These are phyloP conservation scores for Parnassius glacialis DNA, from an alignment of 2,888 invertebrate genomes.

Conservation along the genomic window DNA sequence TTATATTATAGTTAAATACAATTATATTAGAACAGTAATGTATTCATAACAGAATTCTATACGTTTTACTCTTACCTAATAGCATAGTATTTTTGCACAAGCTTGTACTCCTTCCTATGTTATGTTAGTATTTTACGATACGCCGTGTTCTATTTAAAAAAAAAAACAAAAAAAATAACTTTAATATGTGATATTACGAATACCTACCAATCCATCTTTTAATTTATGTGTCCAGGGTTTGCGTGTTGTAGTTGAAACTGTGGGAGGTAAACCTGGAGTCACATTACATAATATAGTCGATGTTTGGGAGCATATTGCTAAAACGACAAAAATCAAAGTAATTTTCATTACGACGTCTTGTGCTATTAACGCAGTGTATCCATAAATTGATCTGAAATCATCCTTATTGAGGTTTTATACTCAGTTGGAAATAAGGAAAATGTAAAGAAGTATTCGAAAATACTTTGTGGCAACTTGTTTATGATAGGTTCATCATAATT, in stretches of 20 bases:
- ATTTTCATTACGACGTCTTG: conserved; percentile 11
- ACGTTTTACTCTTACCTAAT: too few relatives aligned
- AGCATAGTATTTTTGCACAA: too few relatives aligned
- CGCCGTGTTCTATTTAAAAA: background rate
- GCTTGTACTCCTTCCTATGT: too few relatives aligned
- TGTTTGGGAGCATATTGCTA: conserved; percentile 8
- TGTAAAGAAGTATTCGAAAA: background rate
- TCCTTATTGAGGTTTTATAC: conserved; percentile 12
- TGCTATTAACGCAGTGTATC: background rate
- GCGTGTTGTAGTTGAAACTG: conserved; percentile 12
- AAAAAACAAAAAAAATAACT: background rate
- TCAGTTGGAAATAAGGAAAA: conserved; percentile 7
- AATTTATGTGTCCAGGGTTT: conserved; percentile 24
- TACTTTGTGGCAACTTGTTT: background rate
- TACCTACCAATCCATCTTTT: conserved; percentile 20
- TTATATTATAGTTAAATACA: too few relatives aligned
- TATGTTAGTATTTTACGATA: too few relatives aligned
- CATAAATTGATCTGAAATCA: background rate
- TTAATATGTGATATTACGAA: background rate
- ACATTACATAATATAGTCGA: conserved; percentile 1
- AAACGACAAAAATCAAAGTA: conserved; percentile 8
- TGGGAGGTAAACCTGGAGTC: background rate
- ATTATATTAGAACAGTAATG: too few relatives aligned
- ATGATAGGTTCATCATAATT: conserved; percentile 5
- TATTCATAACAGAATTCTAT: too few relatives aligned